Conservation (phyloP, 2,888 invertebrate species). For the Osmoderma eremita region DNA sequence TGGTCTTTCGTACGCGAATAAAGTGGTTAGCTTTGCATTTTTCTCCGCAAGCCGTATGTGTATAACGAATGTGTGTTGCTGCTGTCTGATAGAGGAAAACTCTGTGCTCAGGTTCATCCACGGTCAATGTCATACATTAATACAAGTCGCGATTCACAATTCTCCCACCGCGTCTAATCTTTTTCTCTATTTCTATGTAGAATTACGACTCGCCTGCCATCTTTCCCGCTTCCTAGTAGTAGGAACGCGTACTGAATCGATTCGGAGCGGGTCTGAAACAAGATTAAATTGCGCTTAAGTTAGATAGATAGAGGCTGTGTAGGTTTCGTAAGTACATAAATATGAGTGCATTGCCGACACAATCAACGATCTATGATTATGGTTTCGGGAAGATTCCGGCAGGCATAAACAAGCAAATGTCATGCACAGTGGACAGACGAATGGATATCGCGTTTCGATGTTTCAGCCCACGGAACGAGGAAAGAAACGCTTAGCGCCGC, state of each 20-base stretch:
- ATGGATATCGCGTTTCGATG: background rate
- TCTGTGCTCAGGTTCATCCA: constrained; percentile 50
- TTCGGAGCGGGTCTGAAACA: too few relatives aligned
- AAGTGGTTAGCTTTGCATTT: too few relatives aligned
- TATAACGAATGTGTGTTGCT: too few relatives aligned
- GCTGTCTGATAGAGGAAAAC: too few relatives aligned
- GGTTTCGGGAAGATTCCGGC: constrained; percentile 18
- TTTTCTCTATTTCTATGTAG: constrained; percentile 23
- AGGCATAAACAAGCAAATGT: background rate
- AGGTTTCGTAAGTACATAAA: too few relatives aligned
- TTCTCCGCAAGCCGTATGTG: too few relatives aligned
- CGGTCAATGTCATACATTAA: constrained; percentile 56
- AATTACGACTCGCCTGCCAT: constrained; percentile 16
- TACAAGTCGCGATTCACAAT: constrained; percentile 44
- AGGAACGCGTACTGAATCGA: too few relatives aligned
- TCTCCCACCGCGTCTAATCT: constrained; percentile 23
- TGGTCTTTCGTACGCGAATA: too few relatives aligned
- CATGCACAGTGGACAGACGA: background rate
- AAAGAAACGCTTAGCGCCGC: constrained; percentile 47
- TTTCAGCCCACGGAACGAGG: constrained; percentile 37
- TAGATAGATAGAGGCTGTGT: too few relatives aligned
- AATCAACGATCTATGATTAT: background rate
- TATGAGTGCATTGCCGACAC: too few relatives aligned
- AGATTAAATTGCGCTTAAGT: too few relatives aligned
- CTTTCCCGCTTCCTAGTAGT: constrained; percentile 25